Percentiles rank a stretch among this genome's conserved stretches.
phyloP scores from a whole-genome alignment of 2,888 invertebrate genomes.

The Drosophila glabriapex region DNA sequence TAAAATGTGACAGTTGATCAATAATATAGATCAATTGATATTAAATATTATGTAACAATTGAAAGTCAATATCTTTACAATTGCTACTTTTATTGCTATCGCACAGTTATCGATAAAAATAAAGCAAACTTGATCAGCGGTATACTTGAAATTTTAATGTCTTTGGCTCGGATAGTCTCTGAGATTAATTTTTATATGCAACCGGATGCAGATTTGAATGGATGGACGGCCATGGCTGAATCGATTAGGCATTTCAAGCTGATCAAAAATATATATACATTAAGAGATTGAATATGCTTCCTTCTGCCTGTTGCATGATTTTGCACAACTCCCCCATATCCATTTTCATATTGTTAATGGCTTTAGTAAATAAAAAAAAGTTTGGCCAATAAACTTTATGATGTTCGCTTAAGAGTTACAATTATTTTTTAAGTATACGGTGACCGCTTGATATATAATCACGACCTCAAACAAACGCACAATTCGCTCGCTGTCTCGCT shows the following conservation, averaged over 20 bases:
- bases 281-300: not conserved
- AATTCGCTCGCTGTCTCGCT: constrained; percentile 1
- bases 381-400: not conserved
- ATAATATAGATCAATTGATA: not conserved
- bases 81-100: not conserved
- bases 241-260: not conserved
- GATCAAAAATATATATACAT: not conserved
- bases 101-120: not conserved
- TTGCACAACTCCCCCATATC: not conserved
- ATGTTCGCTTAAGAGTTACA: constrained; percentile 22
- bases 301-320: not conserved
- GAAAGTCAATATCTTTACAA: not conserved
- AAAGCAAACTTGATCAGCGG: not conserved
- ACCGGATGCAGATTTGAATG: not conserved
- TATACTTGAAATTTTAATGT: not conserved
- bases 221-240: not conserved
- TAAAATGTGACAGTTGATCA: not conserved
- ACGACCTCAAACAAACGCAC: constrained; percentile 16
- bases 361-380: not conserved
- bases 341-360: not conserved
- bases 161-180: not conserved
- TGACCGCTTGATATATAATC: constrained; percentile 16
- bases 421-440: constrained; percentile 14
- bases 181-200: not conserved
- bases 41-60: not conserved